Conservation (phyloP, 2,888 invertebrate genomes). For the Hartigia nigra region DNA sequence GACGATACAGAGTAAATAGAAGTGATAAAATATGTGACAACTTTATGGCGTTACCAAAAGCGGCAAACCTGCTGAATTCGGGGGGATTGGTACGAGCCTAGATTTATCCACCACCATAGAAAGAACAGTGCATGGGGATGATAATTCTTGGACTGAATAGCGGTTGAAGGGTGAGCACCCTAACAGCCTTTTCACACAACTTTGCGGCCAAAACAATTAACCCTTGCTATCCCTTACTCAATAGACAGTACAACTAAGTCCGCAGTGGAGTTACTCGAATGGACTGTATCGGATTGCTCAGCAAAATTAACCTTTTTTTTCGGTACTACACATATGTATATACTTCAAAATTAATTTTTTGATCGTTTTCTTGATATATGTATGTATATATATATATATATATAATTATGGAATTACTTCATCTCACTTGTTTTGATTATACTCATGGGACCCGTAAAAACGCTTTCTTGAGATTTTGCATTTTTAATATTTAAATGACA, state of each 20-base stretch:
- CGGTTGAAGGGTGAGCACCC: not conserved
- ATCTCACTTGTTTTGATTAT: no score
- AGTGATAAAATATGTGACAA: not conserved
- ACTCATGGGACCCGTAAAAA: no score
- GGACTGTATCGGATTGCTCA: not conserved
- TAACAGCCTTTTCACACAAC: not conserved
- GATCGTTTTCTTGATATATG: no score
- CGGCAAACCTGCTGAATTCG: not conserved
- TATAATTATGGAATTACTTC: no score
- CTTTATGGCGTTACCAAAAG: not conserved
- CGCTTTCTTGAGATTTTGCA: no score
- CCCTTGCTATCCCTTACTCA: slow-evolving; percentile 5
- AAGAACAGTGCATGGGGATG: not conserved
- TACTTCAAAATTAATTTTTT: not conserved
- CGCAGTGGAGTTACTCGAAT: not conserved
- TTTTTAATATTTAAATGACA: no score
- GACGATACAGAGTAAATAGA: not conserved
- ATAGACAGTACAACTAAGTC: not conserved
- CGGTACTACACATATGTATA: not conserved
- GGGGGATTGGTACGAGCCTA: not conserved
- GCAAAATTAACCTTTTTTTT: not conserved
- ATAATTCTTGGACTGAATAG: not conserved
- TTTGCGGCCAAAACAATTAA: slow-evolving; percentile 4
- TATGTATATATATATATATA: no score
- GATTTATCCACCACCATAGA: not conserved